phyloP scores from a whole-genome alignment of 2,113 vertebrate species.

The Amblyornis subalaris region DNA sequence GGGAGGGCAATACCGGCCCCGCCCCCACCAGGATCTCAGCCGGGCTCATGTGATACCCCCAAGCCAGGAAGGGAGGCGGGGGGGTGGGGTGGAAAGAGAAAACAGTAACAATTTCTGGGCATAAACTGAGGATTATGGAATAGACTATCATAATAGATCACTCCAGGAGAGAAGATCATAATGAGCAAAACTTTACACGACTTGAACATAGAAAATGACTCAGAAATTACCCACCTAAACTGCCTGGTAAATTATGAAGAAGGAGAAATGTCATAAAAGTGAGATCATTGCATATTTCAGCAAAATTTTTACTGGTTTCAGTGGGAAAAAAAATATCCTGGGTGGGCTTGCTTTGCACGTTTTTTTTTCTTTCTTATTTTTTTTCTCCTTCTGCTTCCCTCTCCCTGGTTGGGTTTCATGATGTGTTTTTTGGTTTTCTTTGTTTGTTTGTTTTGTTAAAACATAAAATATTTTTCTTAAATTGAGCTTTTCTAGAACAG shows the following conservation, averaged over 20 bases:
- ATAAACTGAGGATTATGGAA: too few relatives aligned
- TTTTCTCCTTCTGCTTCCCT: neutral
- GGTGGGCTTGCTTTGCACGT: rapidly evolving
- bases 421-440: neutral
- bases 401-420: neutral
- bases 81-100: too few relatives aligned
- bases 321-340: neutral
- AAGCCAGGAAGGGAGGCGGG: too few relatives aligned
- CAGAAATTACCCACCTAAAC: neutral
- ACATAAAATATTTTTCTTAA: neutral
- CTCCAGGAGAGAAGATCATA: neutral
- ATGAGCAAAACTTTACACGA: neutral
- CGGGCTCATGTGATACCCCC: too few relatives aligned
- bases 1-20: too few relatives aligned
- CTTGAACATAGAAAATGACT: neutral
- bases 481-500: neutral
- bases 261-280: neutral
- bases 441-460: neutral
- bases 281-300: neutral
- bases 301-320: neutral
- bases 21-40: too few relatives aligned
- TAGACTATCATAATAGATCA: too few relatives aligned
- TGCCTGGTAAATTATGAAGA: neutral
- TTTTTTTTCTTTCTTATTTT: rapidly evolving
- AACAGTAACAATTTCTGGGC: too few relatives aligned